phyloP scores from a whole-genome alignment of 1,140 invertebrate species.

The Physella acuta region DNA sequence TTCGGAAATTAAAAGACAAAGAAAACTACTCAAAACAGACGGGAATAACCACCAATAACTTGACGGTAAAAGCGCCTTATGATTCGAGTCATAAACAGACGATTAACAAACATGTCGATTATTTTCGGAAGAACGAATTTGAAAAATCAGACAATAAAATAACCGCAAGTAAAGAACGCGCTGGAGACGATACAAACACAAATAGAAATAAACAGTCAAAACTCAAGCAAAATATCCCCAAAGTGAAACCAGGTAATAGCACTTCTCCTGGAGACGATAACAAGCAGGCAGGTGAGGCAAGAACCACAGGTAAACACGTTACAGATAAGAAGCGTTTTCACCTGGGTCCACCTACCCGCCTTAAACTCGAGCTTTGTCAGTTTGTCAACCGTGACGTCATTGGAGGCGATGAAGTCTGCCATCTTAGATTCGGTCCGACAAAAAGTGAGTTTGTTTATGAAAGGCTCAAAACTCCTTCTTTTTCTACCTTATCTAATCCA shows the following conservation, averaged over 20 bases:
- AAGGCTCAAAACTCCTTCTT: too few relatives aligned
- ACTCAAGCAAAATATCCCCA: neutral
- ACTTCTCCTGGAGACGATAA: neutral
- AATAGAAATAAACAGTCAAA: neutral
- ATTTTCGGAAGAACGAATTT: neutral
- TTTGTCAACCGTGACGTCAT: neutral
- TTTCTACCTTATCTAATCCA: neutral
- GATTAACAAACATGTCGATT: too few relatives aligned
- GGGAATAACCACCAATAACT: neutral
- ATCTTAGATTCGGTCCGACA: neutral
- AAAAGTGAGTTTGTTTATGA: neutral
- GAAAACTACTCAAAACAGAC: neutral
- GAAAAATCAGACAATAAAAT: neutral
- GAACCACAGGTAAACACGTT: neutral
- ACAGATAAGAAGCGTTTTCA: too few relatives aligned
- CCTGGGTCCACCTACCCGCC: neutral
- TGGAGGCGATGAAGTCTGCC: neutral
- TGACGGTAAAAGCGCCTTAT: neutral
- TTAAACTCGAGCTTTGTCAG: neutral
- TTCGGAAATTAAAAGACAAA: too few relatives aligned
- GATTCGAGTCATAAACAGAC: too few relatives aligned
- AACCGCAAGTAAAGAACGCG: too few relatives aligned
- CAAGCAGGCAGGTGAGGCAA: neutral
- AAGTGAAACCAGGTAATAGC: neutral
- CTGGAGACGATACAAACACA: neutral